Evolutionary conservation across 1,140 invertebrate genomes (phyloP).

Genomic region (Sinella curviseta): DNA sequence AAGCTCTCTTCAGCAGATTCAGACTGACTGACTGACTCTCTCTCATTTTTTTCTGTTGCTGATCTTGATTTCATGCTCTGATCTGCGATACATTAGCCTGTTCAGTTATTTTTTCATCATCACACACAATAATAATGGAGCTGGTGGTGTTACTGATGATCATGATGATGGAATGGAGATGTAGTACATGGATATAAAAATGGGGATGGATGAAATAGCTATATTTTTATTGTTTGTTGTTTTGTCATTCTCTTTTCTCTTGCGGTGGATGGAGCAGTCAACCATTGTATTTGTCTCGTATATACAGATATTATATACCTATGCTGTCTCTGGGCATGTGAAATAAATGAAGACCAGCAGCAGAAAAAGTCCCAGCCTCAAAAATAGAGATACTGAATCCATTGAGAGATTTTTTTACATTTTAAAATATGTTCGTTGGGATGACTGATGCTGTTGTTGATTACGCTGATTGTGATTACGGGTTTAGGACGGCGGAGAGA

Average conservation of each 20-base stretch:
- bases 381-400: no score
- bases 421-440: background rate
- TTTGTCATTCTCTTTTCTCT: background rate
- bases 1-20: background rate
- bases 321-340: background rate
- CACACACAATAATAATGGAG: background rate
- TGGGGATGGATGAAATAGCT: background rate
- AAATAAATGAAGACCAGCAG: background rate
- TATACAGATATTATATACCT: background rate
- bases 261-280: no score
- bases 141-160: no score
- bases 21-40: background rate
- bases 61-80: conserved; percentile 17
- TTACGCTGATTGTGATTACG: conserved; percentile 17
- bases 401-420: background rate
- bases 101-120: background rate
- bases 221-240: background rate
- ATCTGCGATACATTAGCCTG: background rate
- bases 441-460: background rate
- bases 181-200: background rate
- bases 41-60: background rate
- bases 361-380: background rate
- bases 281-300: background rate
- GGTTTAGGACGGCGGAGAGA: background rate
- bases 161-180: background rate